Conservation (phyloP, 1,140 invertebrate species). For the Holcopasites calliopsidis region DNA sequence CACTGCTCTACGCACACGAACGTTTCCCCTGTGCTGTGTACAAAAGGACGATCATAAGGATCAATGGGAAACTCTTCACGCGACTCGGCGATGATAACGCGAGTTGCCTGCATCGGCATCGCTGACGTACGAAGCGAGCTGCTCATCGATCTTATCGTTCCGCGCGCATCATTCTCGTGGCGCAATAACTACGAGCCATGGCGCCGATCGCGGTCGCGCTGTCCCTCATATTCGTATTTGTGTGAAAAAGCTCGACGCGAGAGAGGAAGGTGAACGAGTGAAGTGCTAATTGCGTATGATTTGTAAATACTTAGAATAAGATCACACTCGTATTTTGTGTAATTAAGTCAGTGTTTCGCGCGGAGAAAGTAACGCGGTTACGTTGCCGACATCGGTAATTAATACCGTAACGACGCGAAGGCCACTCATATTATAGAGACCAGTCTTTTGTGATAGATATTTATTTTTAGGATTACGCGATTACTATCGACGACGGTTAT, state of each 20-base stretch:
- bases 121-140: not conserved
- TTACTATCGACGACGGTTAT: constrained; percentile 54
- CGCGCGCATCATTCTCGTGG: constrained; percentile 16
- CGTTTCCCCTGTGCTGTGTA: not conserved
- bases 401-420: constrained; percentile 33
- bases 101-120: not conserved
- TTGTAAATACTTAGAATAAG: constrained; percentile 63
- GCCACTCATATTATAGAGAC: constrained; percentile 62
- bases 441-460: constrained; percentile 79
- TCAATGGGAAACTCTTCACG: too few species aligned
- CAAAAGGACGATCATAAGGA: not conserved
- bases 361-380: not conserved
- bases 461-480: constrained; percentile 73
- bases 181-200: too few species aligned
- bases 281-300: constrained; percentile 27
- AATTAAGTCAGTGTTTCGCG: not conserved
- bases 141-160: not conserved
- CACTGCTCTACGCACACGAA: not conserved
- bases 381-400: not conserved
- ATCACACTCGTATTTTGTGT: constrained; percentile 14
- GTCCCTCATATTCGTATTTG: constrained; percentile 45
- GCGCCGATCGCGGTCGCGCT: too few species aligned
- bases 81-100: too few species aligned
- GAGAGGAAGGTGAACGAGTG: constrained; percentile 4
- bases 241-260: not conserved